A percentile compares a stretch with the other conserved stretches of the same genome.
phyloP scores from a whole-genome alignment of 2,797 vertebrate species.

The Loriculus beryllinus region DNA sequence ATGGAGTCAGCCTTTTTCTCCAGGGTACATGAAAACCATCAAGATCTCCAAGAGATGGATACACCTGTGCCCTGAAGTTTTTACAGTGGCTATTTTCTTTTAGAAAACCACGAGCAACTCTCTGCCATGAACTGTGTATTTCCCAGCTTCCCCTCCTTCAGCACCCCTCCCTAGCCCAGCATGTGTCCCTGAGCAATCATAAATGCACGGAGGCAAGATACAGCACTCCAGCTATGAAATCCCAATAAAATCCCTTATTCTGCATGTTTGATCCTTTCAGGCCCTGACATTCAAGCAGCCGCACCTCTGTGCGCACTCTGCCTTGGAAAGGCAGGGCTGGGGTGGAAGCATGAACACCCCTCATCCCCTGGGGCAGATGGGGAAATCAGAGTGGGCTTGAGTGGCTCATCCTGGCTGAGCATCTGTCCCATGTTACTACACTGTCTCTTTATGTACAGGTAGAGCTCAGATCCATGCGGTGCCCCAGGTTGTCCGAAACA shows the following conservation, averaged over 20 bases:
- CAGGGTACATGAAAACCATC: not conserved
- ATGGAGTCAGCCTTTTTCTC: not conserved
- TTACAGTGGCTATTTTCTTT: not conserved
- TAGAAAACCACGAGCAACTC: not conserved
- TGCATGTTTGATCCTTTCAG: not conserved
- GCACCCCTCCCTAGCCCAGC: not conserved
- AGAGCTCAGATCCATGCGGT: not conserved
- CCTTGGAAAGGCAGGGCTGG: not conserved
- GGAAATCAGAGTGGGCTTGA: not conserved
- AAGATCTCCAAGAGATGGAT: not conserved
- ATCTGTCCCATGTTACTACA: not conserved
- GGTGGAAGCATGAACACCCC: not conserved
- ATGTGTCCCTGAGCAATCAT: not conserved
- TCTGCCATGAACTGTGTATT: not conserved
- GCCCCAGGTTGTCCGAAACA: not conserved
- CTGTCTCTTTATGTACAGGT: not conserved
- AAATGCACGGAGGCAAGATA: accelerated
- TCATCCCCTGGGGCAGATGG: accelerated
- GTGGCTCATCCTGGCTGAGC: not conserved
- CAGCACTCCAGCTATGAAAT: not conserved
- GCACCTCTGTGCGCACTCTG: not conserved
- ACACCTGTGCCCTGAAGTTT: not conserved
- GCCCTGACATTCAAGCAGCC: not conserved
- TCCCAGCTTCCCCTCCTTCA: not conserved
- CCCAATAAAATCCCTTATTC: not conserved